Evolutionary conservation across 2,113 vertebrate species (phyloP).

Genomic region (Oostethus manadensis): DNA sequence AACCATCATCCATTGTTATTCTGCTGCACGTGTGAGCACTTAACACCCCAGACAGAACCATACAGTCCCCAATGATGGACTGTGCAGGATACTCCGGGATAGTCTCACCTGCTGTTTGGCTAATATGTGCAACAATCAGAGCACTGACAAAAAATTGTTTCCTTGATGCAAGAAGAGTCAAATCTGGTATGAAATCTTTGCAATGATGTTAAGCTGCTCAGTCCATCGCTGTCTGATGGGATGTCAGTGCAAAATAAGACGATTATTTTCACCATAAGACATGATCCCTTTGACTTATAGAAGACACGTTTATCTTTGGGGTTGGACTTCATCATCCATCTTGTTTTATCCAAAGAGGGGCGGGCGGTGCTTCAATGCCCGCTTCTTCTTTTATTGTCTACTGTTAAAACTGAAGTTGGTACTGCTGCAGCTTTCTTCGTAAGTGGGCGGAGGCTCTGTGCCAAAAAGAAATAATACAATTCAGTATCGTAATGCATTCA

Average conservation of each 20-base stretch:
- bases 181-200: slow-evolving; percentile 20
- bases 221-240: slow-evolving; percentile 20
- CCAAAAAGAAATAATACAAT: slow-evolving; percentile 13
- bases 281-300: slow-evolving; percentile 29
- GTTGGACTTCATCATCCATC: slow-evolving; percentile 14
- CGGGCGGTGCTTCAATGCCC: slow-evolving; percentile 10
- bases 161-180: slow-evolving; percentile 2
- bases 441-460: slow-evolving; percentile 90
- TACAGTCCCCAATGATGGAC: neutral
- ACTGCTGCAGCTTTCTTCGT: slow-evolving; percentile 91
- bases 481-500: neutral
- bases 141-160: slow-evolving; percentile 3
- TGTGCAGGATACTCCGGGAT: neutral
- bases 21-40: neutral
- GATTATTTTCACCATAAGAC: slow-evolving; percentile 34
- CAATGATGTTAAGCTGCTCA: slow-evolving; percentile 34
- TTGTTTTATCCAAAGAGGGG: slow-evolving; percentile 22
- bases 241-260: slow-evolving; percentile 23
- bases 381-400: slow-evolving; percentile 40
- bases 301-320: slow-evolving; percentile 32
- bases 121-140: neutral
- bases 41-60: neutral
- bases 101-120: slow-evolving; percentile 1
- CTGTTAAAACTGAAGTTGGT: slow-evolving; percentile 75
- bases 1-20: neutral